Evolutionary conservation across 2,113 vertebrate genomes (phyloP), one percentile per base, ranked within the genome.

Genomic region (Gopherus flavomarginatus): DNA sequence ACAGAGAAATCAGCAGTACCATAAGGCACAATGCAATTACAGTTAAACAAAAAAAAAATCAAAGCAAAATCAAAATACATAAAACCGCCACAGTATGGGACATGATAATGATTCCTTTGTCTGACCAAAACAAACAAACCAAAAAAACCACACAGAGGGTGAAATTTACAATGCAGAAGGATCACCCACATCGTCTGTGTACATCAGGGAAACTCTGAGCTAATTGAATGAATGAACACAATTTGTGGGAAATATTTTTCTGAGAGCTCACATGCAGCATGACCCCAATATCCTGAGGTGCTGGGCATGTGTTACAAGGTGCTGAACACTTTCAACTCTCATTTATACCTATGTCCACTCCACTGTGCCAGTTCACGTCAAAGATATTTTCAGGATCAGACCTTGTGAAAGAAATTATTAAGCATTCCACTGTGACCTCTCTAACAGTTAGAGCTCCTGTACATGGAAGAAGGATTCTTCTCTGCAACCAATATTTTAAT

Each of bases 401-500:
- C 52, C 79, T 50, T 1, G 1, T 81, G 49, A 52, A 50, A 24
- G 53, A n/a, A 72, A 56, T n/a, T 88, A 85, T 49, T 59, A 19
- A 86, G 79, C 84, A 72, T 35, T 84, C 57, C 65, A 3, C 89
- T 81, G 50, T 49, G 75, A 59, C 47, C 83, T 77, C 53, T 42
- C 0, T 1, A 1, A 29, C 62, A 75, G 72, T 11, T 9, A 50
- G 83, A 69, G 47, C 47, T 38, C 50, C 88, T 52, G 69, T 56
- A 87, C 75, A 95, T 54, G 5, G 21, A 88, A 90, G 54, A 0
- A 0, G 1, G 50, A 11, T 88, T 72, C 26, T 81, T 90, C 29
- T n/a, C 72, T 85, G 77, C 65, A 90, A 26, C 82, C 65, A 83
- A 65, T 8, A 5, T 62, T 96, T 95, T 79, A 93, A 85, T 91